phyloP scores from a whole-genome alignment of 1,140 invertebrate species.

The Brachionus rubens region DNA sequence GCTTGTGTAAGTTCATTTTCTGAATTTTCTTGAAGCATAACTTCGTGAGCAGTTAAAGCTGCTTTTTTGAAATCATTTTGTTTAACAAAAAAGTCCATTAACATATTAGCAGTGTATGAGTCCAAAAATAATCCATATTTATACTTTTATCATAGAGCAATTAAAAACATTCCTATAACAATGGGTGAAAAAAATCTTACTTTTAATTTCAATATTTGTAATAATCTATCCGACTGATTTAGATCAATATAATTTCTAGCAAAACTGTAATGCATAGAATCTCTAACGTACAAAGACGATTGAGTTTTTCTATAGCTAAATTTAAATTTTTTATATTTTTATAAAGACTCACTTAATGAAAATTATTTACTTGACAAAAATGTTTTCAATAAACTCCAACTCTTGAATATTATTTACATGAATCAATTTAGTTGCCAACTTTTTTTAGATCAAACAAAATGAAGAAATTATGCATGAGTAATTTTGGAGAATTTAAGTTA shows the following conservation, averaged over 20 bases:
- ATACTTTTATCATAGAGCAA: neutral
- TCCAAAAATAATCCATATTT: constrained; percentile 42
- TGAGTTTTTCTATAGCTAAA: constrained; percentile 43
- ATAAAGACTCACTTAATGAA: too few relatives aligned
- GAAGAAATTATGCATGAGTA: too few relatives aligned
- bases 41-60: constrained; percentile 31
- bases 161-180: too few relatives aligned
- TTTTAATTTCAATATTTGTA: constrained; percentile 37
- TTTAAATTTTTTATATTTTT: neutral
- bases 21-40: constrained; percentile 35
- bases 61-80: constrained; percentile 3
- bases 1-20: constrained; percentile 3
- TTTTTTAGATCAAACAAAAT: too few relatives aligned
- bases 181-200: neutral
- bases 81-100: constrained; percentile 26
- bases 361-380: neutral
- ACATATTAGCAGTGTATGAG: constrained; percentile 30
- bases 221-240: constrained; percentile 17
- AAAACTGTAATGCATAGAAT: constrained; percentile 43
- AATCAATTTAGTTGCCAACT: constrained; percentile 34
- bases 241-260: constrained; percentile 31
- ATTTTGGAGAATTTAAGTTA: too few relatives aligned
- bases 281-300: constrained; percentile 15
- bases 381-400: constrained; percentile 39
- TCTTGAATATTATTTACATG: constrained; percentile 46